Percentiles rank a stretch among this genome's conserved stretches.
Evolutionary conservation across 2,113 vertebrate genomes (phyloP).

Genomic region (Dicrurus megarhynchus): DNA sequence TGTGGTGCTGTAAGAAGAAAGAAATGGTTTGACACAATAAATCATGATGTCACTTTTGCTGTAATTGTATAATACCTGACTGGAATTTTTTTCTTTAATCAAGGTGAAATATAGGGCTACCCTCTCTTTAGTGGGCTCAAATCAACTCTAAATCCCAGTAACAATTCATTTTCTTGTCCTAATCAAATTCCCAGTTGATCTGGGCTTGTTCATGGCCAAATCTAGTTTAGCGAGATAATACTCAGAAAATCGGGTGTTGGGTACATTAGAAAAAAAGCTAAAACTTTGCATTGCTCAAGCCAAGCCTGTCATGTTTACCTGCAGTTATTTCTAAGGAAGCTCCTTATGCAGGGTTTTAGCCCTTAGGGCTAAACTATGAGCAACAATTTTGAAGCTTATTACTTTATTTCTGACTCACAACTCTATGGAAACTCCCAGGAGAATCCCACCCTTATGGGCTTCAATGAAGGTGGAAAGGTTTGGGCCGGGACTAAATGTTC

Average conservation of each 20-base stretch:
- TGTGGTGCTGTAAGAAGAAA: not conserved
- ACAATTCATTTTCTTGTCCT: conserved; percentile 50
- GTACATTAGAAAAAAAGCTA: not conserved
- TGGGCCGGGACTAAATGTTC: not conserved
- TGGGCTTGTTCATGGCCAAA: not conserved
- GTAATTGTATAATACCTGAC: conserved; percentile 37
- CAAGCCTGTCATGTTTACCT: not conserved
- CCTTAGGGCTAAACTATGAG: not conserved
- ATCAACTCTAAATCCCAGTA: conserved; percentile 2
- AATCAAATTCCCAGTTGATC: not conserved
- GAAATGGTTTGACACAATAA: conserved; percentile 23
- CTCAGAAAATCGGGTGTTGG: not conserved
- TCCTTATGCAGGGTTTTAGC: not conserved
- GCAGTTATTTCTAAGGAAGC: not conserved
- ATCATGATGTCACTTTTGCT: conserved; percentile 35
- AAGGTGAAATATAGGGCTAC: conserved; percentile 41
- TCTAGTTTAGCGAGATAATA: not conserved
- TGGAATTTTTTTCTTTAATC: not conserved
- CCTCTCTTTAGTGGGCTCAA: not conserved
- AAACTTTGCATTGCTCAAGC: not conserved
- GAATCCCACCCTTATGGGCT: not conserved
- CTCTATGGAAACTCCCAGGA: not conserved
- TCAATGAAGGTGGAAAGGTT: not conserved
- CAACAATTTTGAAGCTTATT: not conserved
- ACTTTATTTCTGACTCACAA: not conserved